Evolutionary conservation across 2,888 invertebrate species (phyloP).

Genomic region (Lasiommata megera): DNA sequence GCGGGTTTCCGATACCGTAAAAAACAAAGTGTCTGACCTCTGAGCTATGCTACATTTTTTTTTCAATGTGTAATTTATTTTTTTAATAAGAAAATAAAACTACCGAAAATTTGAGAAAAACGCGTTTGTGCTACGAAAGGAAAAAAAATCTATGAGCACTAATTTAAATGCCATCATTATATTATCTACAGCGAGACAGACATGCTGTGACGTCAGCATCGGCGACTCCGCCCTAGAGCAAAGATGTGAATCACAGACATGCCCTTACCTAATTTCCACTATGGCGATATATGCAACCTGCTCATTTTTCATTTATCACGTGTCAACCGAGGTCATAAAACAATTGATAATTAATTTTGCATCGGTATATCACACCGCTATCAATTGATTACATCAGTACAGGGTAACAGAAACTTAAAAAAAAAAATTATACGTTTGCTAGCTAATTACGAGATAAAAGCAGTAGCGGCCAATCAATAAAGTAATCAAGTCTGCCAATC

Average conservation of each 20-base stretch:
- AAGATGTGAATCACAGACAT: background rate
- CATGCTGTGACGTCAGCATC: constrained; percentile 36
- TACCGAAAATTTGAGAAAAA: constrained; percentile 60
- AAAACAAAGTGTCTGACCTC: constrained; percentile 53
- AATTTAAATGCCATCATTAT: constrained; percentile 64
- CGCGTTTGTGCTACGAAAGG: constrained; percentile 59
- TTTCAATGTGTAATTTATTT: background rate
- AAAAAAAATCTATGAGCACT: constrained; percentile 66
- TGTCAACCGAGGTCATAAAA: background rate
- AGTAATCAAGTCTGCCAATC: too few relatives aligned
- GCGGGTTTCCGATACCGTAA: constrained; percentile 46
- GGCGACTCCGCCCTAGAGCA: constrained; percentile 39
- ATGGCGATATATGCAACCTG: background rate
- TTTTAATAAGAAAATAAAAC: constrained; percentile 44
- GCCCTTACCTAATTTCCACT: background rate
- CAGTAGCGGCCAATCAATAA: too few relatives aligned
- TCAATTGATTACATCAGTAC: too few relatives aligned
- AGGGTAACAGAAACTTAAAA: too few relatives aligned
- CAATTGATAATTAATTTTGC: too few relatives aligned
- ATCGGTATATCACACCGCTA: too few relatives aligned
- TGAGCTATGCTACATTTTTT: constrained; percentile 54
- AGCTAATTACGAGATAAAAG: too few relatives aligned
- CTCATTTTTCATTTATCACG: background rate
- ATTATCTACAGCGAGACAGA: constrained; percentile 54
- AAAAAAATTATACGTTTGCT: too few relatives aligned